A percentile compares a stretch with the other conserved stretches of the same genome.
Evolutionary conservation across 2,797 vertebrate species (phyloP).

Genomic region (Melanotaenia nigrans): DNA sequence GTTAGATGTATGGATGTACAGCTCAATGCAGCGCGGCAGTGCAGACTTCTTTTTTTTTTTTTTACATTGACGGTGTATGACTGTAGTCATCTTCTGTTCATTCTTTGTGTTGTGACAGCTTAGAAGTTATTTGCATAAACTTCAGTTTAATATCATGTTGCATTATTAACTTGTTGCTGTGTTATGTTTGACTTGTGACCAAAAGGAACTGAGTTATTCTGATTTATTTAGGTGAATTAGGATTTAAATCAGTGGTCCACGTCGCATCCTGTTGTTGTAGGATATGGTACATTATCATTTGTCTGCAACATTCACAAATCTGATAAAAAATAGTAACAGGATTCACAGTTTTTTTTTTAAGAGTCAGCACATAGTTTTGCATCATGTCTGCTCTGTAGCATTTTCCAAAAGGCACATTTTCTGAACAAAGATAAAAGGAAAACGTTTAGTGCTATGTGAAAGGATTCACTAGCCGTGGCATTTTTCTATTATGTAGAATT

Average conservation of each 20-base stretch:
- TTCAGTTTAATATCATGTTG: constrained; percentile 8
- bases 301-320: not conserved
- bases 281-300: constrained; percentile 8
- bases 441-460: too few species aligned
- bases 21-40: not conserved
- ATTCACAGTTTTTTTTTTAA: too few species aligned
- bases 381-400: too few species aligned
- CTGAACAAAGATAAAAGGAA: not conserved
- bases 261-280: not conserved
- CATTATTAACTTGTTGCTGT: constrained; percentile 9
- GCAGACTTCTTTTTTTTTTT: not conserved
- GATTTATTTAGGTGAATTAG: constrained; percentile 23
- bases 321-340: not conserved
- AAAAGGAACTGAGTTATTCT: constrained; percentile 12
- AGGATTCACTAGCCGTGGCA: too few species aligned
- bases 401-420: not conserved
- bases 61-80: constrained; percentile 11
- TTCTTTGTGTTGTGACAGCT: constrained; percentile 20
- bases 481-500: too few species aligned
- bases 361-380: too few species aligned
- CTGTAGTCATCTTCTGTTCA: constrained; percentile 8
- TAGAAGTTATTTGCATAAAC: constrained; percentile 29
- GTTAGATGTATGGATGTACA: not conserved
- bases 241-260: constrained; percentile 12
- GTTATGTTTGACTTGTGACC: constrained; percentile 28